Percentiles rank a stretch among this genome's conserved stretches.
Conservation (phyloP, 2,113 vertebrate species). For the Hydrolagus affinis region DNA sequence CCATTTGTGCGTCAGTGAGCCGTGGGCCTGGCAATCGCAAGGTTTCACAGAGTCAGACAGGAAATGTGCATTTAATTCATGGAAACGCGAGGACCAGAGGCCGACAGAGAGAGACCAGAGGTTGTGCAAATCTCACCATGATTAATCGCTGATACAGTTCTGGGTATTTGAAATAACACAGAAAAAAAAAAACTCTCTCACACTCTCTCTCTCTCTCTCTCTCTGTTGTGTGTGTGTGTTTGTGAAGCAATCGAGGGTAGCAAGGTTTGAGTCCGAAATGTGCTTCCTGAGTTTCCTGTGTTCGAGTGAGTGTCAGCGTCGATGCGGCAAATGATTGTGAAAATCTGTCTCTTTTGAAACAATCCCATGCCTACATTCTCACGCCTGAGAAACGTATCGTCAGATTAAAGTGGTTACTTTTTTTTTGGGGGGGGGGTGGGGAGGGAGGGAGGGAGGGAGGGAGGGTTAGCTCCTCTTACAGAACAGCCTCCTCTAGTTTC, state of each 20-base stretch:
- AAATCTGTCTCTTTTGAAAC: no score
- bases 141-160: slow-evolving; percentile 56
- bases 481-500: no score
- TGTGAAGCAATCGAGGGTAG: slow-evolving; percentile 19
- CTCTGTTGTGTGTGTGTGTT: background rate
- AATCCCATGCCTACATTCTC: no score
- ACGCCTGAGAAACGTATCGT: no score
- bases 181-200: no score
- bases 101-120: slow-evolving; percentile 32
- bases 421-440: no score
- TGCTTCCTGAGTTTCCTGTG: slow-evolving; percentile 39
- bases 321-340: background rate
- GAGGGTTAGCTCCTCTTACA: no score
- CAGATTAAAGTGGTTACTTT: no score
- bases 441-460: no score
- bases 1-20: slow-evolving; percentile 2
- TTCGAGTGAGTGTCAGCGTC: slow-evolving; percentile 33
- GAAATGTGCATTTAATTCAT: slow-evolving; percentile 56
- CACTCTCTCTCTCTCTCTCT: slow-evolving; percentile 36
- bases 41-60: slow-evolving; percentile 41
- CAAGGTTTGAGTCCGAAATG: slow-evolving; percentile 34
- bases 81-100: slow-evolving; percentile 42
- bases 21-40: background rate
- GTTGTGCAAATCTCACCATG: slow-evolving; percentile 50
- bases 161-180: slow-evolving; percentile 55